Evolutionary conservation across 2,888 invertebrate species (phyloP), one percentile per base, ranked within the genome.

Genomic region (Metopia argyrocephala): DNA sequence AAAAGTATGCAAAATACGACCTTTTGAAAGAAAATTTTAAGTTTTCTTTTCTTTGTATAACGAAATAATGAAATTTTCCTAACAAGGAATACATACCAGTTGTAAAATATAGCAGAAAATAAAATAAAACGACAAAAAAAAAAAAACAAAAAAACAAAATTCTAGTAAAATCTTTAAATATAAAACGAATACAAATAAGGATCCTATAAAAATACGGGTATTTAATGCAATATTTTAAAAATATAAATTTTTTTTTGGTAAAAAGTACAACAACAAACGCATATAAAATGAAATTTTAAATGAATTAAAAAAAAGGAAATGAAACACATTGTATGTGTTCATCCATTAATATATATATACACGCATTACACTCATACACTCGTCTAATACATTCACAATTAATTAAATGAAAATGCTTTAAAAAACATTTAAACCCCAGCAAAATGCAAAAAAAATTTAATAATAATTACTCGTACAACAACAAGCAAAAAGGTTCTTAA

Each of bases 121-220:
- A 48, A 48, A 48, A 48, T 48, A n/a, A 18, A 48, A 48, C 23
- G 46, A 62, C 23, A 18, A 21, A 48, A 48, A 25, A 18, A 62
- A 2, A 15, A 65, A 65, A 64, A 56, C 31, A 2, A 50, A 61
- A 46, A 38, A 15, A 73, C 4, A 23, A 6, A n/a, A 46, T 18
- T 46, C 18, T 9, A 46, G 15, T 2, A n/a, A 18, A 18, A 48
- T n/a, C n/a, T n/a, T n/a, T n/a, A 48, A 15, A 20, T 4, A 48
- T 20, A 7, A 48, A 48, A 48, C n/a, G n/a, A 48, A 48, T 5
- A 31, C 56, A 28, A 71, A 70, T 62, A 70, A 65, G 74, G 70
- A 70, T 78, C 78, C 81, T 81, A n/a, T n/a, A 66, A 46, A 28
- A 81, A 75, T 81, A 81, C 81, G 78, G 81, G 81, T 81, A 81